Base-by-base conservation (phyloP, 2,888 invertebrate species). In the Calliopum simillimum region DNA sequence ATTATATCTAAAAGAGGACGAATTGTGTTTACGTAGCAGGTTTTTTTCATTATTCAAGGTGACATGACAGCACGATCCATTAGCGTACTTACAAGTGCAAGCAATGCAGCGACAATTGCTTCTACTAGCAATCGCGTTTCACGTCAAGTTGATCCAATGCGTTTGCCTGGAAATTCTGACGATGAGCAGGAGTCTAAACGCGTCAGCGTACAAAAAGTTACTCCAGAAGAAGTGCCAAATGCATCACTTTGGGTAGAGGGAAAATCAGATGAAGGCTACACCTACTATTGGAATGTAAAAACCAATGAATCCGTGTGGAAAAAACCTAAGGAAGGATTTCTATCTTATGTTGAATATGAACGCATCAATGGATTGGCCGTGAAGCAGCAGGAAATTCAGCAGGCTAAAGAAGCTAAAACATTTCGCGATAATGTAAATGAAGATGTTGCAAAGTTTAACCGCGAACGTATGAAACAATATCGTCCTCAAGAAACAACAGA, bases 241-340 rank as follows among this genome's bases (percentile, higher is more conserved):
- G 80, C 83, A 4, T 89, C 88, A 62, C 82, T 91, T 23, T 97
- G 97, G 97, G 91, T 93, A 74, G 95, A 97, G 85, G 92, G 85
- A 3, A 90, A 90, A 76, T 90, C 91, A 72, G 91, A 92, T 61
- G 92, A 94, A 79, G 95, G 94, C 0, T 88, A 91, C 77, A 89
- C 91, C 1, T 97, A 97, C 83, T 97, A 93, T 80, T 96, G 95
- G 95, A 94, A 97, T 84, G 91, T 90, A 2, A 89, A 91, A 75
- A 95, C 94, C 46, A 93, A 93, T 87, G 95, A 93, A 86, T 91
- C 94, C 0, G 88, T 90, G 2, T 95, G 94, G 94, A 90, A 92
- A 74, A 86, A 90, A 11, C 95, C 96, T 0, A 86, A 87, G 63
- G 83, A 93, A 92, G 82, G 93, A 13, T 94, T 88, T 80, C 82